Evolutionary conservation across 2,797 vertebrate genomes (phyloP), one percentile per base, ranked within the genome.

Genomic region (Catostomus latipinnis): DNA sequence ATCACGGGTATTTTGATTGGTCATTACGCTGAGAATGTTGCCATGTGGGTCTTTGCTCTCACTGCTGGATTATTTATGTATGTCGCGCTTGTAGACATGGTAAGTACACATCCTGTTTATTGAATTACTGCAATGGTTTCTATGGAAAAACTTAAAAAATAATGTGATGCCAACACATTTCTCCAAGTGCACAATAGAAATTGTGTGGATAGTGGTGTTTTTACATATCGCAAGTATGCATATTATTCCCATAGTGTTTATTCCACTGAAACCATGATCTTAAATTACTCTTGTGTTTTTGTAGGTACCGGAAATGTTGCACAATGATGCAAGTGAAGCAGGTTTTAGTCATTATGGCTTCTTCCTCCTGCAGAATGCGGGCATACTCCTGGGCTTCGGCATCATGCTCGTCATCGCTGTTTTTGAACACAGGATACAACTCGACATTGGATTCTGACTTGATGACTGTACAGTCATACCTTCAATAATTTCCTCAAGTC

Each of bases 41-140:
- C 94, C 34, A 96, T 92, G 92, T 99, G 98, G 98, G 96, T 99
- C 84, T 99, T 99, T 85, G 98, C 98, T 71, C 95, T 98, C 76
- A 99, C 97, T 0, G 97, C 98, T 1, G 98, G 98, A 6, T 93
- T 99, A 83, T 99, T 99, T 92, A 93, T 99, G 96, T 99, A 99
- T 0, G 96, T 99, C 58, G 96, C 98, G 10, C 96, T 99, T 85
- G 98, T 99, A 83, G 98, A 99, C 89, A 99, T 99, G 98, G 96
- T 97, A 90, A 93, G 96, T 34, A 34, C 34, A 34, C 34, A 34
- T 34, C 34, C 34, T 2, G 34, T 34, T 0, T 34, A 34, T 34
- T 4, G 2, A 34, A 34, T 34, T 34, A 34, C 34, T 34, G 34
- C 34, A 34, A 4, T 4, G 34, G 34, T 34, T 34, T 34, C 34